A percentile compares a stretch with the other conserved stretches of the same genome.
phyloP scores from a whole-genome alignment of 2,113 vertebrate genomes.

The Eidolon helvum region DNA sequence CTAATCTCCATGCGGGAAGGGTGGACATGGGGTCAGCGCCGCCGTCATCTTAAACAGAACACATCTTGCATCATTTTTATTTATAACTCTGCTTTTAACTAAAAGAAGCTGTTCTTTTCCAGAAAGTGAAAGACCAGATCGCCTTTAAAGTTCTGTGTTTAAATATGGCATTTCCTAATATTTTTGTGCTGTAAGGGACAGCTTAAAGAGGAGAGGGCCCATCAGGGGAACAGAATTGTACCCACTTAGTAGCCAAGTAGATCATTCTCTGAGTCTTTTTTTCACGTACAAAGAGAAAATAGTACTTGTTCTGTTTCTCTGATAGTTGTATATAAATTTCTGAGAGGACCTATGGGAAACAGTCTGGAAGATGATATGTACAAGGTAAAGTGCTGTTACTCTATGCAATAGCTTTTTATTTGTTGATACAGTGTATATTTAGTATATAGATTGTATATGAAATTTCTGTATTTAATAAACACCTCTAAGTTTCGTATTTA shows the following conservation, averaged over 20 bases:
- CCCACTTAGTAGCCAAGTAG: neutral
- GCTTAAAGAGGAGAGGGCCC: neutral
- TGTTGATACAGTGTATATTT: neutral
- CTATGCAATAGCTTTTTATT: neutral
- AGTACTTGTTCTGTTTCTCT: constrained; percentile 8
- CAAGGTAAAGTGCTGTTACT: neutral
- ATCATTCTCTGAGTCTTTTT: constrained; percentile 62
- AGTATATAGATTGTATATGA: neutral
- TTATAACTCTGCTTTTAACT: neutral
- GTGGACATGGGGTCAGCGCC: neutral
- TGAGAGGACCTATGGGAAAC: neutral
- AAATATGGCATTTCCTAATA: constrained; percentile 67
- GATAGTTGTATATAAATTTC: neutral
- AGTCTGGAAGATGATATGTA: neutral
- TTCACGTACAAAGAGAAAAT: constrained; percentile 57
- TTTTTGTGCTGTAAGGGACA: neutral
- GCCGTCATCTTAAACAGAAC: neutral
- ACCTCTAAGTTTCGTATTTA: neutral
- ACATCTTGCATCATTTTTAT: neutral
- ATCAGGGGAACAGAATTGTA: neutral
- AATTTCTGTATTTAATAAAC: constrained; percentile 35
- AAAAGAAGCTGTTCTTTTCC: neutral
- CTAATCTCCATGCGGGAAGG: neutral
- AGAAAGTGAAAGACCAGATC: constrained; percentile 61
- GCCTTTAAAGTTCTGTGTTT: constrained; percentile 56